These are phyloP conservation scores for Daubentonia madagascariensis DNA, from an alignment of 2,113 vertebrate species.

Conservation along the genomic window DNA sequence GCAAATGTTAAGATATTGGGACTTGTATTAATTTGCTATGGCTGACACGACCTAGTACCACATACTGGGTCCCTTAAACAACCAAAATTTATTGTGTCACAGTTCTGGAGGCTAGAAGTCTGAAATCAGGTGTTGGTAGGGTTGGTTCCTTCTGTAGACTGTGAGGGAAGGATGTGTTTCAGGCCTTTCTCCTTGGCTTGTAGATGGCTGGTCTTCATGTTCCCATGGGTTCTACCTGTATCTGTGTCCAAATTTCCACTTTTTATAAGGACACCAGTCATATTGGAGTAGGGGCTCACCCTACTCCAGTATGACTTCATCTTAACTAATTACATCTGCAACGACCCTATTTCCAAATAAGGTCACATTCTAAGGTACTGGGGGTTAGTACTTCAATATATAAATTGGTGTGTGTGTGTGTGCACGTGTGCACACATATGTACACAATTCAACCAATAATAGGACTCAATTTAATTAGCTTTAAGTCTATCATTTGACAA, in stretches of 20 bases:
- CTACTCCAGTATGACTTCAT: not conserved
- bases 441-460: not conserved
- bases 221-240: not conserved
- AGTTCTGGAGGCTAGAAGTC: not conserved
- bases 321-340: not conserved
- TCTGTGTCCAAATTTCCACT: not conserved
- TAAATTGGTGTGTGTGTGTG: not conserved
- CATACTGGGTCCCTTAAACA: not conserved
- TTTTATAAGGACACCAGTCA: not conserved
- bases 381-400: not conserved
- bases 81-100: not conserved
- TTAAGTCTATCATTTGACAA: not conserved
- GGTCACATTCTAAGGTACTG: not conserved
- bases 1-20: not conserved
- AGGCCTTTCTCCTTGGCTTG: not conserved
- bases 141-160: not conserved
- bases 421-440: too few relatives aligned
- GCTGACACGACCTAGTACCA: not conserved
- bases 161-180: not conserved
- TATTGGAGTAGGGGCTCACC: not conserved
- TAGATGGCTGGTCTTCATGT: not conserved
- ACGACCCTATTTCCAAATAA: not conserved
- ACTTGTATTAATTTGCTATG: not conserved
- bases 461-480: not conserved
- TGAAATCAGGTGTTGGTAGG: too few relatives aligned